Evolutionary conservation across 2,888 invertebrate genomes (phyloP).

Genomic region (Meta bourneti): DNA sequence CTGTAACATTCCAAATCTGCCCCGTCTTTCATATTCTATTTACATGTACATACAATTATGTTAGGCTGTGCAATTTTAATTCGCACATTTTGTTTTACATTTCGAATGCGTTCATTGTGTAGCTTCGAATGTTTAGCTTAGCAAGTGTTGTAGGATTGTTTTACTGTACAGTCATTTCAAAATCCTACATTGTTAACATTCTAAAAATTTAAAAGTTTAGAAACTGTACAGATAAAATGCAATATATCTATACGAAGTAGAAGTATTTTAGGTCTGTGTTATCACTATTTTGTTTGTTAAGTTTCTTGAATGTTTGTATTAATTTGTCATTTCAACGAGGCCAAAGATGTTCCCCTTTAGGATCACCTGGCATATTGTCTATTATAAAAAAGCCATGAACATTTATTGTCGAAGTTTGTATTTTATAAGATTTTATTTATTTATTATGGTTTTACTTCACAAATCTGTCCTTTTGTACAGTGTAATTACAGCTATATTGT

Average conservation of each 20-base stretch:
- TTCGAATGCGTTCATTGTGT: slow-evolving; percentile 29
- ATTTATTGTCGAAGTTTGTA: slow-evolving; percentile 39
- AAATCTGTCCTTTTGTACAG: slow-evolving; percentile 26
- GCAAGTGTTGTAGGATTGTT: slow-evolving; percentile 57
- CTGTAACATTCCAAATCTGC: slow-evolving; percentile 14
- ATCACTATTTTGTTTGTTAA: slow-evolving; percentile 43
- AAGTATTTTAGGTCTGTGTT: slow-evolving; percentile 48
- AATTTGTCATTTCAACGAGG: slow-evolving; percentile 37
- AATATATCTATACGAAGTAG: slow-evolving; percentile 48
- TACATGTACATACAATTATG: slow-evolving; percentile 33
- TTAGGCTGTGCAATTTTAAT: slow-evolving; percentile 42
- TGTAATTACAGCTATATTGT: slow-evolving; percentile 30
- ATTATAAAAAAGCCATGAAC: slow-evolving; percentile 6
- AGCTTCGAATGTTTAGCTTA: slow-evolving; percentile 62
- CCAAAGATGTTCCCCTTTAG: slow-evolving; percentile 33
- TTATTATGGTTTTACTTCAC: slow-evolving; percentile 25
- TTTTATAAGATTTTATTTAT: slow-evolving; percentile 39
- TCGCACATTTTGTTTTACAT: slow-evolving; percentile 15
- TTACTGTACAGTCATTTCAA: slow-evolving; percentile 64
- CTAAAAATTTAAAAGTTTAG: slow-evolving; percentile 50
- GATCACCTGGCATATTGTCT: slow-evolving; percentile 18
- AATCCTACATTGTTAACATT: slow-evolving; percentile 57
- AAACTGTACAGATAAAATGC: slow-evolving; percentile 53
- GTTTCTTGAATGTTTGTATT: slow-evolving; percentile 51
- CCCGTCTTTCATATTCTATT: slow-evolving; percentile 24